These are phyloP conservation scores for Machaerirhynchus nigripectus DNA, from an alignment of 2,113 vertebrate genomes.

Conservation along the genomic window DNA sequence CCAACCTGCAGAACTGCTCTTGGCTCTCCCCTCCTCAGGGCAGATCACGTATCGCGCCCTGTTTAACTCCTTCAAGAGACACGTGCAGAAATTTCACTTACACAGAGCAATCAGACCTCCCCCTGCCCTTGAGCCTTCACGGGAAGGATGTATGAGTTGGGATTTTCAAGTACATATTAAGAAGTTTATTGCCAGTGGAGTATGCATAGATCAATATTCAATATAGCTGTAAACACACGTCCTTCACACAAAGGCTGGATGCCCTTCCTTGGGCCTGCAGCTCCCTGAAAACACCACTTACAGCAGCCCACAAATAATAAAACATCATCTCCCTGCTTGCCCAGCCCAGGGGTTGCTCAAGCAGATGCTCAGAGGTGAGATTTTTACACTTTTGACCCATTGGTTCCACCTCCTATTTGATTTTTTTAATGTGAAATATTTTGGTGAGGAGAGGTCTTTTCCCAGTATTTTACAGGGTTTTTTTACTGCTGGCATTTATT, in stretches of 20 bases:
- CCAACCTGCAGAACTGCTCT: background rate
- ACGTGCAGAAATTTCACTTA: background rate
- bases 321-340: background rate
- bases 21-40: background rate
- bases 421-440: background rate
- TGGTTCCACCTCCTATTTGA: background rate
- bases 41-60: fast-evolving
- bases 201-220: slow-evolving; percentile 52
- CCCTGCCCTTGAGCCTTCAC: background rate
- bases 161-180: background rate
- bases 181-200: slow-evolving; percentile 22
- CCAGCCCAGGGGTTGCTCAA: background rate
- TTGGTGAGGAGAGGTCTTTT: background rate
- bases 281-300: background rate
- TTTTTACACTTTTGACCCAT: background rate
- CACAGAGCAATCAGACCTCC: background rate
- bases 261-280: background rate
- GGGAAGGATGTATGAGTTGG: background rate
- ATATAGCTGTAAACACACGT: background rate
- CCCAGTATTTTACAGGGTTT: background rate
- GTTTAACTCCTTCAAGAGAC: background rate
- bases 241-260: background rate
- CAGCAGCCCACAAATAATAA: background rate
- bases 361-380: background rate
- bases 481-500: background rate